Conservation (phyloP, 2,888 invertebrate genomes). For the Apodemia zela region DNA sequence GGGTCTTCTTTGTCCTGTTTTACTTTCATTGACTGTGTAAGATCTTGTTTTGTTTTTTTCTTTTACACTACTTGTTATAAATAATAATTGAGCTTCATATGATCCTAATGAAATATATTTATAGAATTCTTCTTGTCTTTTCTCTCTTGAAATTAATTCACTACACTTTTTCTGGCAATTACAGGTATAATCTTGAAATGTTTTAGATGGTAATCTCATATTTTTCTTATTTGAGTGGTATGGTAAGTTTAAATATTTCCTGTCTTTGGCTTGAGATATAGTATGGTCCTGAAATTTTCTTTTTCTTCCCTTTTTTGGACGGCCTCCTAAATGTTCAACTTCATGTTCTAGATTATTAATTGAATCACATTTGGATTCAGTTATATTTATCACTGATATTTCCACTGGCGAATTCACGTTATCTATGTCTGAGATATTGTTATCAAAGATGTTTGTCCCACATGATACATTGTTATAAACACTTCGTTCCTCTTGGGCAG, state of each 20-base stretch:
- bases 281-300: constrained; percentile 17
- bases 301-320: constrained; percentile 18
- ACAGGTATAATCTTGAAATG: constrained; percentile 17
- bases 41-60: neutral
- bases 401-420: constrained; percentile 1
- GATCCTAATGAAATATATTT: constrained; percentile 14
- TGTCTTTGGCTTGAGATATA: constrained; percentile 14
- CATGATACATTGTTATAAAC: constrained; percentile 12
- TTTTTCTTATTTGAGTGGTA: constrained; percentile 11
- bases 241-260: constrained; percentile 13
- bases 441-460: neutral
- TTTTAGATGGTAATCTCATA: neutral
- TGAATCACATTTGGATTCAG: neutral
- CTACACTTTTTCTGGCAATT: constrained; percentile 4
- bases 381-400: constrained; percentile 12
- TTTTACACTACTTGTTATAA: constrained; percentile 15
- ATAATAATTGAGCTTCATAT: constrained; percentile 19
- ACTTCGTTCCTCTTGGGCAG: constrained; percentile 9
- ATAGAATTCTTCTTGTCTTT: constrained; percentile 9
- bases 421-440: neutral
- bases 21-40: neutral
- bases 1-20: no score
- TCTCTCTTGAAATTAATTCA: constrained; percentile 11
- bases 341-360: constrained; percentile 15
- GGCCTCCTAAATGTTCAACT: neutral